A percentile compares a stretch with the other conserved stretches of the same genome.
phyloP scores from a whole-genome alignment of 2,797 vertebrate species.

The Hippocampus kuda region DNA sequence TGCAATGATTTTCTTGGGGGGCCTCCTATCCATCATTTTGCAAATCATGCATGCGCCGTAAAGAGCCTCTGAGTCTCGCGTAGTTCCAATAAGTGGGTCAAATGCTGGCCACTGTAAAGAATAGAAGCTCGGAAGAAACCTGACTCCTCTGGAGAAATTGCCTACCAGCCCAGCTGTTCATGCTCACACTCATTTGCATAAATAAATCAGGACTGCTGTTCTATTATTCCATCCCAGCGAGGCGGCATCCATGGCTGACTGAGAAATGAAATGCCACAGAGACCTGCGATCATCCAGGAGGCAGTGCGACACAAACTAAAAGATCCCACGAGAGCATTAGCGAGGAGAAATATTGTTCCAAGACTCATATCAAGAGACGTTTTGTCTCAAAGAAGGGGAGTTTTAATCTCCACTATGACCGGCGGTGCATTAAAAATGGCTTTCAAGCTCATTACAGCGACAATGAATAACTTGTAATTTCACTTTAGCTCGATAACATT shows the following conservation, averaged over 20 bases:
- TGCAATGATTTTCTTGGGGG: slow-evolving; percentile 26
- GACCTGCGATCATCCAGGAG: slow-evolving; percentile 44
- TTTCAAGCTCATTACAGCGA: slow-evolving; percentile 35
- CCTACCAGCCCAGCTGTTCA: slow-evolving; percentile 22
- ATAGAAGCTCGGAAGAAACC: slow-evolving; percentile 30
- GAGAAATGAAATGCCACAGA: slow-evolving; percentile 55
- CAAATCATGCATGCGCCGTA: slow-evolving; percentile 37
- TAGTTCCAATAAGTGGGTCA: slow-evolving; percentile 49
- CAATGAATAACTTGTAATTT: slow-evolving; percentile 38
- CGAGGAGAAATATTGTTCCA: slow-evolving; percentile 32
- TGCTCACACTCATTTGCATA: slow-evolving; percentile 46
- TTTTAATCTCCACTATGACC: slow-evolving; percentile 35
- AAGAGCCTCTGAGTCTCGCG: slow-evolving; percentile 25
- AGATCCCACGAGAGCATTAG: slow-evolving; percentile 33
- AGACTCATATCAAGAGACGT: slow-evolving; percentile 17
- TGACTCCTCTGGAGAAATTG: slow-evolving; percentile 26
- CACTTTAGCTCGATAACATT: slow-evolving; percentile 21
- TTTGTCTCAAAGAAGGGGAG: slow-evolving; percentile 20
- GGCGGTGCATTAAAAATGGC: slow-evolving; percentile 25
- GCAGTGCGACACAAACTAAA: slow-evolving; percentile 29
- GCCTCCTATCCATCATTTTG: slow-evolving; percentile 40
- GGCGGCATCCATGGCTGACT: slow-evolving; percentile 50
- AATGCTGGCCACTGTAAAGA: slow-evolving; percentile 45
- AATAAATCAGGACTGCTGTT: slow-evolving; percentile 53
- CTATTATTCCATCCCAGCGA: slow-evolving; percentile 48